phyloP scores from a whole-genome alignment of 1,140 invertebrate species.

The Patella vulgata region DNA sequence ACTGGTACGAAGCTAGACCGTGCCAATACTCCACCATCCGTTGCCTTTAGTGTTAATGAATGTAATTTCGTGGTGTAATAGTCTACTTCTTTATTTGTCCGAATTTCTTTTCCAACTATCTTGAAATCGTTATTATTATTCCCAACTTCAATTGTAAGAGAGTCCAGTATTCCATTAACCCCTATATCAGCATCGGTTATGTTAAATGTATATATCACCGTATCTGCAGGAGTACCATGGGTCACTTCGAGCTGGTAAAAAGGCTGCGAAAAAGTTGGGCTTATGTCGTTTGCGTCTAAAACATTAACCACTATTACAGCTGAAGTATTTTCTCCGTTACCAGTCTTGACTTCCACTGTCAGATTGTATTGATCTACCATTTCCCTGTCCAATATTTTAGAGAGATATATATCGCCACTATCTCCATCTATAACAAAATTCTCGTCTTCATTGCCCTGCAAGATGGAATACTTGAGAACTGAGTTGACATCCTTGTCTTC shows the following conservation, averaged over 20 bases:
- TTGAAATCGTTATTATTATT: no score
- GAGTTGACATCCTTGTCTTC: no score
- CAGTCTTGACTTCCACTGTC: slow-evolving; percentile 77
- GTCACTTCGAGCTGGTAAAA: slow-evolving; percentile 71
- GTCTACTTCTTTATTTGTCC: no score
- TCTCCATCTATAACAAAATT: slow-evolving; percentile 82
- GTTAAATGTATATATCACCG: no score
- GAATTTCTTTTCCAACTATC: no score
- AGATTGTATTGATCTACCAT: slow-evolving; percentile 79
- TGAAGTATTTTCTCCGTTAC: no score
- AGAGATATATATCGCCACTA: slow-evolving; percentile 90
- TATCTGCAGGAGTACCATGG: no score
- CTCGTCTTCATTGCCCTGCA: slow-evolving; percentile 52
- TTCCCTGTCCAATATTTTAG: slow-evolving; percentile 88
- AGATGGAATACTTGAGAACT: slow-evolving; percentile 34
- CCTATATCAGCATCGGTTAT: no score
- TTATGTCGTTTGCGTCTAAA: slow-evolving; percentile 64
- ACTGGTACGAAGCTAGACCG: slow-evolving; percentile 24
- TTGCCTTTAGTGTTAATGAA: slow-evolving; percentile 81
- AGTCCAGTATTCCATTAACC: no score
- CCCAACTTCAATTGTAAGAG: no score
- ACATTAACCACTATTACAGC: slow-evolving; percentile 73
- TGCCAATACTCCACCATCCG: slow-evolving; percentile 41
- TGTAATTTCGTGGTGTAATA: no score
- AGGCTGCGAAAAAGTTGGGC: slow-evolving; percentile 70